Evolutionary conservation across 1,140 invertebrate species (phyloP).

Genomic region (Drosophila kohkoa): DNA sequence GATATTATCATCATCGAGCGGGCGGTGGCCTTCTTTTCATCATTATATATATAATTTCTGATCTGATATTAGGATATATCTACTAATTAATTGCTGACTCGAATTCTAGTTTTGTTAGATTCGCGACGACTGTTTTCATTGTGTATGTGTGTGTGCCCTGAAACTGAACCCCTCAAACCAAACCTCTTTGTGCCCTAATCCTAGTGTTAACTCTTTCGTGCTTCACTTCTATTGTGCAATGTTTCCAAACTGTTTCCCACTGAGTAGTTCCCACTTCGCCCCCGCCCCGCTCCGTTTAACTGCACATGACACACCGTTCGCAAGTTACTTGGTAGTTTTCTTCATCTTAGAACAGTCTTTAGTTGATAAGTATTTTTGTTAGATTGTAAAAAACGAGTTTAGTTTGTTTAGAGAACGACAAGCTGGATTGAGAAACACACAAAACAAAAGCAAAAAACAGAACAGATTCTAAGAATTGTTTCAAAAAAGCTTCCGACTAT

Average conservation of each 20-base stretch:
- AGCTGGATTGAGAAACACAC: constrained; percentile 31
- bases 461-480: constrained; percentile 77
- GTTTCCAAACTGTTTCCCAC: constrained; percentile 38
- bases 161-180: not conserved
- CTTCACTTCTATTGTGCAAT: constrained; percentile 57
- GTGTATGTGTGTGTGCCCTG: constrained; percentile 13
- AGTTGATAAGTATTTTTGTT: constrained; percentile 45
- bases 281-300: constrained; percentile 1
- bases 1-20: not conserved
- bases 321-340: constrained; percentile 59
- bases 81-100: constrained; percentile 60
- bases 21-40: constrained; percentile 7
- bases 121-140: constrained; percentile 26
- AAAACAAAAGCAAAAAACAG: constrained; percentile 15
- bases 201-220: constrained; percentile 15
- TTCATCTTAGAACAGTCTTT: constrained; percentile 25
- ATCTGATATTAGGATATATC: constrained; percentile 26
- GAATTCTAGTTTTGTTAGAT: constrained; percentile 62
- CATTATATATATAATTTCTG: not conserved
- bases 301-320: constrained; percentile 39
- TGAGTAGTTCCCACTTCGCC: not conserved
- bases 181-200: not conserved
- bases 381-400: constrained; percentile 31
- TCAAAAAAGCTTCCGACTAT: constrained; percentile 57
- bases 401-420: constrained; percentile 28